Percentiles rank a stretch among this genome's conserved stretches.
Conservation (phyloP, 2,113 vertebrate genomes). For the Planiliza haematocheilus region DNA sequence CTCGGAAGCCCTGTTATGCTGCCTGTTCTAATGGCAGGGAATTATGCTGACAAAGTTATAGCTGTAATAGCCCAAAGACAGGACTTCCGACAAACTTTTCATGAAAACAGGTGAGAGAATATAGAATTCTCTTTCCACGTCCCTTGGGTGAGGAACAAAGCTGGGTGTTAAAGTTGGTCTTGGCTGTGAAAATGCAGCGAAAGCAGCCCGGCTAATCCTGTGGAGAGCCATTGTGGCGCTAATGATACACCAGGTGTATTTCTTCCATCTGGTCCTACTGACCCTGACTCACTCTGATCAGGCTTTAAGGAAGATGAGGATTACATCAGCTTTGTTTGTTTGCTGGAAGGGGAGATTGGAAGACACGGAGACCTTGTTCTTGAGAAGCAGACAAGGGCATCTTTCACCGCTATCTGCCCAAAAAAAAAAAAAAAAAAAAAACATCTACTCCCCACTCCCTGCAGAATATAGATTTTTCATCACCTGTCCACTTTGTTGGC, state of each 20-base stretch:
- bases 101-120: slow-evolving; percentile 26
- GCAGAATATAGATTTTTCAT: slow-evolving; percentile 48
- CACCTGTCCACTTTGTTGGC: slow-evolving; percentile 30
- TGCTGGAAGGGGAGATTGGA: slow-evolving; percentile 44
- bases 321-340: slow-evolving; percentile 73
- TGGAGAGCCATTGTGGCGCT: slow-evolving; percentile 42
- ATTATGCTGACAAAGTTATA: slow-evolving; percentile 66
- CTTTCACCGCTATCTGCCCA: slow-evolving; percentile 14
- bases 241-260: slow-evolving; percentile 63
- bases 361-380: slow-evolving; percentile 38
- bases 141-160: slow-evolving; percentile 33
- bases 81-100: slow-evolving; percentile 31
- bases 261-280: slow-evolving; percentile 36
- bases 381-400: slow-evolving; percentile 48
- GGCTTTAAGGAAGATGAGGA: slow-evolving; percentile 58
- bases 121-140: slow-evolving; percentile 41
- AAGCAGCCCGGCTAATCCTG: slow-evolving; percentile 56
- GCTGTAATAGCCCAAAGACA: slow-evolving; percentile 51
- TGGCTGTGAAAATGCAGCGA: slow-evolving; percentile 44
- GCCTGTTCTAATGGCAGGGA: slow-evolving; percentile 43
- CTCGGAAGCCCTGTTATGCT: slow-evolving; percentile 23
- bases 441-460: slow-evolving; percentile 1
- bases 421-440: slow-evolving; percentile 20
- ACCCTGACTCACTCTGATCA: slow-evolving; percentile 56
- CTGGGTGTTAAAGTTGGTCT: slow-evolving; percentile 40